Conservation (phyloP, 2,113 vertebrate species). For the Pedetes capensis region DNA sequence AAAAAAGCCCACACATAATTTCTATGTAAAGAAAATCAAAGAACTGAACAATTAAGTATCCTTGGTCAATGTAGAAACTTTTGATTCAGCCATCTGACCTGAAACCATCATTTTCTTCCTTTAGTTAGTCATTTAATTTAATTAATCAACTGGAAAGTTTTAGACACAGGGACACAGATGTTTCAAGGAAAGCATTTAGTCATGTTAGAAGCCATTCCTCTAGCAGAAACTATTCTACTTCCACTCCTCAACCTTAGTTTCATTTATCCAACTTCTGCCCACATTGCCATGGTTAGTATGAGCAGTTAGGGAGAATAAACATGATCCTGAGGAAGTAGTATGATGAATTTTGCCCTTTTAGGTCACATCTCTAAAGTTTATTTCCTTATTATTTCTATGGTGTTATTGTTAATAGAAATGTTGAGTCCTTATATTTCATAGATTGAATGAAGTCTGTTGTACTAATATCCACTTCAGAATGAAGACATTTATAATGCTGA, state of each 20-base stretch:
- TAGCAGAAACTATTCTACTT: background rate
- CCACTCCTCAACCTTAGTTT: background rate
- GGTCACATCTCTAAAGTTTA: background rate
- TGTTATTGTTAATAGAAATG: background rate
- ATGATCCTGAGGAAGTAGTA: background rate
- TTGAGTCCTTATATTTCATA: background rate
- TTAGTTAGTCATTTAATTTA: background rate
- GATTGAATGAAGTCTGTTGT: background rate
- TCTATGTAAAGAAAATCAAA: slow-evolving; percentile 2
- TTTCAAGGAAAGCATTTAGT: background rate
- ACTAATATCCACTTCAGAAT: background rate
- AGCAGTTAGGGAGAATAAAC: background rate
- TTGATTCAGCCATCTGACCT: background rate
- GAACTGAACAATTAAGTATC: background rate
- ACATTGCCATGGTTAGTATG: background rate
- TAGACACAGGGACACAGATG: background rate
- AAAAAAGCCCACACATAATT: background rate
- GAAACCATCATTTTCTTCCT: background rate
- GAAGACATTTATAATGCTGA: background rate
- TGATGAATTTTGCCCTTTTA: background rate
- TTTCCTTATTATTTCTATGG: slow-evolving; percentile 17
- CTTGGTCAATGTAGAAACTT: background rate
- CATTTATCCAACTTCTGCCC: background rate
- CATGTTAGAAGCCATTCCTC: background rate
- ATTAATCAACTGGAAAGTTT: background rate